These are phyloP conservation scores for Clarias batrachus DNA, from an alignment of 2,113 vertebrate species.

Conservation along the genomic window DNA sequence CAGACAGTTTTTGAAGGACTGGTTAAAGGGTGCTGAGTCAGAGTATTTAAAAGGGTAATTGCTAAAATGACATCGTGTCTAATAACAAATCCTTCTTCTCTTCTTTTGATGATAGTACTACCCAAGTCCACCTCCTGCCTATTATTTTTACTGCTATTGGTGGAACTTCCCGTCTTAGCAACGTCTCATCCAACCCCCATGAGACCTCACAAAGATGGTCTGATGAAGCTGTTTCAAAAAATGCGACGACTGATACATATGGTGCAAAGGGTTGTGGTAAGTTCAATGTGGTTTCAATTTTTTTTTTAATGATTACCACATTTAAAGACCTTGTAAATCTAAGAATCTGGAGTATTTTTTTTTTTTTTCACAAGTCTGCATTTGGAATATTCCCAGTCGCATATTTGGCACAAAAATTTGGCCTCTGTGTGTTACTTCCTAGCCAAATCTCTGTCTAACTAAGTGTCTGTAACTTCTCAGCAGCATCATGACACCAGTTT, in stretches of 20 bases:
- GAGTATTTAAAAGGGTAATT: neutral
- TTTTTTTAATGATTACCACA: neutral
- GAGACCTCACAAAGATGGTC: neutral
- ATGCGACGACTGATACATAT: conserved; percentile 26
- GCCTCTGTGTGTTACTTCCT: neutral
- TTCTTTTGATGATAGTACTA: conserved; percentile 54
- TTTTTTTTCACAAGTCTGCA: neutral
- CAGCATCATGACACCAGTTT: neutral
- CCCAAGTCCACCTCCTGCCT: conserved; percentile 45
- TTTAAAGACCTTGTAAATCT: neutral
- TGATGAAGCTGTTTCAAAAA: conserved; percentile 44
- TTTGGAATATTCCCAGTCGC: neutral
- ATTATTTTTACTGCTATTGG: conserved; percentile 62
- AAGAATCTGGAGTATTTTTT: neutral
- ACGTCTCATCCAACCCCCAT: conserved; percentile 27
- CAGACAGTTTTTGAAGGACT: conserved; percentile 1
- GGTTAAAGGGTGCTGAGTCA: conserved; percentile 28
- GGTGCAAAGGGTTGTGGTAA: conserved; percentile 34
- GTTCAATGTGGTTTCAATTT: conserved; percentile 5
- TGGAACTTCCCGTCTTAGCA: conserved; percentile 52
- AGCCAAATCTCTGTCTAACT: neutral
- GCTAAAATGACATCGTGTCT: conserved; percentile 20
- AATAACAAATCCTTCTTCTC: conserved; percentile 30
- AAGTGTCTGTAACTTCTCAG: conserved; percentile 20
- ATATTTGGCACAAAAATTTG: no score